Evolutionary conservation across 2,888 invertebrate genomes (phyloP).

Genomic region (Dryadula phaetusa): DNA sequence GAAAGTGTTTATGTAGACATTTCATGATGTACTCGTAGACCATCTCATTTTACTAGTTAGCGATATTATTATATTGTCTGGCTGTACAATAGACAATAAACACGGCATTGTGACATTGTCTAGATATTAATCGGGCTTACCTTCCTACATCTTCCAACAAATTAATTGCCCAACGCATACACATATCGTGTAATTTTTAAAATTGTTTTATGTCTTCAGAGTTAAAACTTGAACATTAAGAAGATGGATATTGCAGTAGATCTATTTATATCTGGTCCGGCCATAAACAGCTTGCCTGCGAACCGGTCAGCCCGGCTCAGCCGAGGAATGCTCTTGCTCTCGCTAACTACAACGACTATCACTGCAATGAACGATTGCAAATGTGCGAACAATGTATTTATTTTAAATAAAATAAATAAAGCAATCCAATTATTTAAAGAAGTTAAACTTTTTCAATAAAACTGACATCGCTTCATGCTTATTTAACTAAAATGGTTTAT

Average conservation of each 20-base stretch:
- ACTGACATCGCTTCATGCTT: conserved; percentile 47
- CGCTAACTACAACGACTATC: conserved; percentile 67
- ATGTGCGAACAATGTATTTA: conserved; percentile 70
- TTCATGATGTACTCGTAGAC: conserved; percentile 23
- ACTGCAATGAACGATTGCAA: conserved; percentile 63
- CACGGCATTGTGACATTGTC: conserved; percentile 29
- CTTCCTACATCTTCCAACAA: neutral
- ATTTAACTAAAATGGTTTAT: conserved; percentile 17
- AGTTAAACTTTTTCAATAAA: conserved; percentile 48
- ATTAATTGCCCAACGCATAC: neutral
- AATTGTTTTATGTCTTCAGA: conserved; percentile 43
- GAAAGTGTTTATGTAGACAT: conserved; percentile 60
- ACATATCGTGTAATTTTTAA: neutral
- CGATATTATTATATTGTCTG: conserved; percentile 48
- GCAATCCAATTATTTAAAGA: conserved; percentile 46
- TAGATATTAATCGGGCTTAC: conserved; percentile 53
- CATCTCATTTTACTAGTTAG: conserved; percentile 47
- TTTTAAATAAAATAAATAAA: conserved; percentile 47
- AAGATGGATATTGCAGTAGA: conserved; percentile 76
- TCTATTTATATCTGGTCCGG: conserved; percentile 81
- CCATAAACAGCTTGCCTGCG: conserved; percentile 75
- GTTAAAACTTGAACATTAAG: conserved; percentile 67
- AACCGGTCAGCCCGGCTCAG: conserved; percentile 76
- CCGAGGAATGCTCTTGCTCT: conserved; percentile 76
- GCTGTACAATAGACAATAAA: conserved; percentile 32